These are phyloP conservation scores for Meteorus cinctellus DNA, from an alignment of 2,888 invertebrate genomes.

Conservation along the genomic window DNA sequence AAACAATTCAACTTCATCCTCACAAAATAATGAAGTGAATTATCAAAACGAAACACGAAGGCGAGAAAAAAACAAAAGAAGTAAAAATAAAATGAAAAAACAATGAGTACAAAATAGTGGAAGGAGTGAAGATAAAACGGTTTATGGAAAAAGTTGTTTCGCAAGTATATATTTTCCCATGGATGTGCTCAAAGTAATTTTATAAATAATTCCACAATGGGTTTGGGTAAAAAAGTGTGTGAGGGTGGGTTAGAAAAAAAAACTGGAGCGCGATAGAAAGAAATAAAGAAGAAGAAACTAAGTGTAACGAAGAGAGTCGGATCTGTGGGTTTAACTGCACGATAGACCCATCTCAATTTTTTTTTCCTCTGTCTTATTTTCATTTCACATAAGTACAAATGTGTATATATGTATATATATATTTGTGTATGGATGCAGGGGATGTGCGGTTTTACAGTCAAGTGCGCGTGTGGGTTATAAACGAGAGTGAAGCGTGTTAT, in stretches of 20 bases:
- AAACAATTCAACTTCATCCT: neutral
- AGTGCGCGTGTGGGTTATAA: slow-evolving; percentile 24
- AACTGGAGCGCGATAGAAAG: neutral
- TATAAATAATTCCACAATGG: slow-evolving; percentile 42
- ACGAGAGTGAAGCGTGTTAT: slow-evolving; percentile 26
- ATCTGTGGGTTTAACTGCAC: slow-evolving; percentile 32
- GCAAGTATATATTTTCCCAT: slow-evolving; percentile 35
- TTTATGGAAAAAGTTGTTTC: slow-evolving; percentile 44
- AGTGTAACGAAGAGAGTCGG: slow-evolving; percentile 7
- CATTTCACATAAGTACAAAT: slow-evolving; percentile 21
- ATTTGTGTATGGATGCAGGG: slow-evolving; percentile 15
- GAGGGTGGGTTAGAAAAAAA: neutral
- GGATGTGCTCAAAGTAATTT: slow-evolving; percentile 42
- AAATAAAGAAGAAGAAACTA: neutral
- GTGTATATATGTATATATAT: slow-evolving; percentile 31
- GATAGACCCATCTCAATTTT: slow-evolving; percentile 20
- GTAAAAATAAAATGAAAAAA: slow-evolving; percentile 17
- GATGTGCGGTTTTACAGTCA: slow-evolving; percentile 3
- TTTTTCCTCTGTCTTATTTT: slow-evolving; percentile 28
- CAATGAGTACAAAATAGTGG: slow-evolving; percentile 1
- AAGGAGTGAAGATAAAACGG: slow-evolving; percentile 23
- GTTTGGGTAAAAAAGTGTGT: neutral
- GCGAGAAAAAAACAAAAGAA: neutral
- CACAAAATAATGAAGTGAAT: slow-evolving; percentile 30
- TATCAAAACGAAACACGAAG: neutral